Evolutionary conservation across 2,888 invertebrate genomes (phyloP), one percentile per base, ranked within the genome.

Genomic region (Cosmopolites sordidus): DNA sequence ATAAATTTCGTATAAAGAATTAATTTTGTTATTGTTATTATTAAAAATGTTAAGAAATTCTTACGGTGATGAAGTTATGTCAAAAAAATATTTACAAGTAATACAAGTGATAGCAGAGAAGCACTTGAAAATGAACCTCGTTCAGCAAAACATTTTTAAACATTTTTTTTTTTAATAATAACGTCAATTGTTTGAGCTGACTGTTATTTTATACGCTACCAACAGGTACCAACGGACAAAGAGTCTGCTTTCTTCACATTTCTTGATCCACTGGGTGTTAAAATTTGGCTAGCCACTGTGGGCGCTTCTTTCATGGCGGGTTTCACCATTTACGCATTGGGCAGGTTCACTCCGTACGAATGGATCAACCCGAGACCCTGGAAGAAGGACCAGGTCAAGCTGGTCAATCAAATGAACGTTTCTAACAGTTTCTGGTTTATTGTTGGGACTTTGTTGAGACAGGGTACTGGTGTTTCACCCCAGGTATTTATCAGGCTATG

Each of bases 391-490:
- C 56, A 63, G 44, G n/a, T 29, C 6, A 29, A 38, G 27, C 58
- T 72, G 64, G 59, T 79, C 75, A 72, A 84, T 80, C 79, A 81
- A 63, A 82, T 85, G 69, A 79, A 77, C 51, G 73, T 84, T 58
- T 77, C 81, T 47, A 84, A 84, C 70, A 79, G 81, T 62, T 78
- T 84, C 65, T 84, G 84, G 83, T 83, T 84, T 69, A 78, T 82
- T 49, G 79, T 82, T 11, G 84, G 84, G 16, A 83, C 83, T 2
- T 74, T 86, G 46, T 78, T 85, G 69, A 79, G 83, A 57, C 83
- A 83, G 69, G 80, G 80, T 51, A 78, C 79, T 15, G 79, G 78
- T 46, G 72, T 79, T 58, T 79, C 79, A 66, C 84, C 84, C 1
- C 83, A 76, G 78, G 79, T 78, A 70, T 5, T 37, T n/a, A n/a